Evolutionary conservation across 1,140 invertebrate genomes (phyloP).

Genomic region (Micrasema longulum): DNA sequence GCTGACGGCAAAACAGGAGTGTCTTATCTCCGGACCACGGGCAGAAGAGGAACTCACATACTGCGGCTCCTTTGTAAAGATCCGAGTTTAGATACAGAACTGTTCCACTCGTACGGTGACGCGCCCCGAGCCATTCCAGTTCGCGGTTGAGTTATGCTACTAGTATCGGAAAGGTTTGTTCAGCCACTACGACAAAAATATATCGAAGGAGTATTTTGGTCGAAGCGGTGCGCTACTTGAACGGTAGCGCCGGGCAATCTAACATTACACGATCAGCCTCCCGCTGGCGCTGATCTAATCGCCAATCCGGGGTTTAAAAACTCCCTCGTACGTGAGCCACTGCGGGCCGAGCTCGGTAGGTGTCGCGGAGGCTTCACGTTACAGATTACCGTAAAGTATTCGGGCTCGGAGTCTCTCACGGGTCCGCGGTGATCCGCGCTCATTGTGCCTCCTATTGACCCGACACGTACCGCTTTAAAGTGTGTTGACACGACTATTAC

Average conservation of each 20-base stretch:
- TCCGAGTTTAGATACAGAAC: constrained; percentile 23
- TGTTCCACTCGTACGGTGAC: constrained; percentile 12
- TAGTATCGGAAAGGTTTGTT: neutral
- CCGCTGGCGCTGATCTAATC: constrained; percentile 36
- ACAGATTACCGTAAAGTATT: constrained; percentile 40
- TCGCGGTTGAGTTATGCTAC: neutral
- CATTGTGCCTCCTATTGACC: constrained; percentile 34
- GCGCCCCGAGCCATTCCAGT: neutral
- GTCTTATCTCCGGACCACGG: constrained; percentile 12
- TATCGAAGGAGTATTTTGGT: neutral
- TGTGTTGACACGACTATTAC: constrained; percentile 42
- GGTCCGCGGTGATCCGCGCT: constrained; percentile 25
- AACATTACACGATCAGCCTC: neutral
- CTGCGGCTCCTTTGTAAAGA: constrained; percentile 35
- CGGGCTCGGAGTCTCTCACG: constrained; percentile 38
- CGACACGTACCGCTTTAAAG: constrained; percentile 41
- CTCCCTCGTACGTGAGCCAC: constrained; percentile 18
- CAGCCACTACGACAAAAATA: neutral
- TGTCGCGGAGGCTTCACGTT: constrained; percentile 22
- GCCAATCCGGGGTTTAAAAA: constrained; percentile 29
- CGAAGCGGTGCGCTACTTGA: neutral
- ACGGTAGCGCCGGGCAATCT: neutral
- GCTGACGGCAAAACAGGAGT: constrained; percentile 23
- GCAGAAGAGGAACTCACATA: constrained; percentile 15
- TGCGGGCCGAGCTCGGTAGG: constrained; percentile 15